Evolutionary conservation across 2,113 vertebrate genomes (phyloP), one percentile per base, ranked within the genome.

Genomic region (Benitochromis conjunctus): DNA sequence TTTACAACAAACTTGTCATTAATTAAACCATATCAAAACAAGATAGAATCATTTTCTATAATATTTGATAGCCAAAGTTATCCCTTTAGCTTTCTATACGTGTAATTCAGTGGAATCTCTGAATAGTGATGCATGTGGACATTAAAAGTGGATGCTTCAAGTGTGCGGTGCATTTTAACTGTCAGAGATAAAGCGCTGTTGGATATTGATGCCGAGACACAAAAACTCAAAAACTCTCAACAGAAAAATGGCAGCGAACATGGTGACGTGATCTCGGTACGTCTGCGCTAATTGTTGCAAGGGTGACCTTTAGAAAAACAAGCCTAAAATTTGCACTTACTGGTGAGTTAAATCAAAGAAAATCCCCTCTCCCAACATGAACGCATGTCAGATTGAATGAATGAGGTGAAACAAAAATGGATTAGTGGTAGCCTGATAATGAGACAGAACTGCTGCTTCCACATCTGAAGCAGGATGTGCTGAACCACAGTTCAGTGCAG

Each of bases 401-500:
- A 69, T 31, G 69, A 74, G 18, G 14, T 18, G 14, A 46, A 71
- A 29, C 8, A 26, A 71, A 48, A 62, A n/a, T 11, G 31, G 60
- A 18, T 64, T n/a, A 38, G 18, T 64, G 60, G 31, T 0, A 64
- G 3, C 2, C 60, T 38, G 6, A n/a, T 38, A 64, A 38, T 64
- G 31, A 64, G 60, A n/a, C 60, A 2, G 60, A 64, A 38, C 60
- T 64, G 18, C 60, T 36, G 41, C 14, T 19, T 48, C 24, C 41
- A 74, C 41, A 0, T 5, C 66, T 48, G 18, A 48, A 24, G 54
- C 54, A 56, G 54, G 54, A 24, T 5, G 54, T 56, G 54, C n/a
- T 55, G n/a, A 5, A 55, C 12, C 54, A 55, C 0, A 48, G 41
- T 26, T 71, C 16, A 26, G 0, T 0, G 48, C 9, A 64, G 2